These are phyloP conservation scores for Lanius collurio DNA, from an alignment of 2,113 vertebrate species.

Conservation along the genomic window DNA sequence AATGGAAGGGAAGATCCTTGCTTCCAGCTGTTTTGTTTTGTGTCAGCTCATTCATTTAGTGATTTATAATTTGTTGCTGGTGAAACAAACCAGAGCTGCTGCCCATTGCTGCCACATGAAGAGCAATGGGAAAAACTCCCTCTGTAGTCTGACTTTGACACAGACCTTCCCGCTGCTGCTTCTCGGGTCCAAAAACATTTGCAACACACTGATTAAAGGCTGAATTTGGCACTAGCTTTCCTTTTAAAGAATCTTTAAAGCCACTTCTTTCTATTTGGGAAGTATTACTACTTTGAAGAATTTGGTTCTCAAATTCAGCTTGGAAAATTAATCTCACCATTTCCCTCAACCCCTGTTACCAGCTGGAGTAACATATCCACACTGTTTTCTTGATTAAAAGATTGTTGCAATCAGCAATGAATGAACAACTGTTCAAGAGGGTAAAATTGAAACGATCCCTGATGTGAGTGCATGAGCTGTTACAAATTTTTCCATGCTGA, in stretches of 20 bases:
- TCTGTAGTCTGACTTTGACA: background rate
- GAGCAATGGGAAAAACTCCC: background rate
- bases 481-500: constrained; percentile 34
- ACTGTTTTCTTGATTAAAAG: constrained; percentile 63
- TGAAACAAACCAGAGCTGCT: constrained; percentile 3
- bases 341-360: background rate
- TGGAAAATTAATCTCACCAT: background rate
- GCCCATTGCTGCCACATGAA: background rate
- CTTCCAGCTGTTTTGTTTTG: constrained; percentile 3
- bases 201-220: background rate
- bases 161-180: background rate
- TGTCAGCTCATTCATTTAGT: background rate
- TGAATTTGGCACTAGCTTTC: background rate
- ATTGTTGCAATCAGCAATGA: constrained; percentile 50
- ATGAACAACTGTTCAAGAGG: constrained; percentile 25
- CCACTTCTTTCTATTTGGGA: background rate
- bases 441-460: constrained; percentile 20
- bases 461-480: constrained; percentile 35
- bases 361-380: constrained; percentile 28
- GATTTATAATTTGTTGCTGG: constrained; percentile 7
- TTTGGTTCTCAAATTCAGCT: background rate
- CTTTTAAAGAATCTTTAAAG: background rate
- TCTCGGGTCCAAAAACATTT: background rate
- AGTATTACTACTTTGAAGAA: background rate
- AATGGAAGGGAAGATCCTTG: background rate